These are phyloP conservation scores for Drosophila mojavensis DNA, from an alignment of 1,140 invertebrate species.

Conservation along the genomic window DNA sequence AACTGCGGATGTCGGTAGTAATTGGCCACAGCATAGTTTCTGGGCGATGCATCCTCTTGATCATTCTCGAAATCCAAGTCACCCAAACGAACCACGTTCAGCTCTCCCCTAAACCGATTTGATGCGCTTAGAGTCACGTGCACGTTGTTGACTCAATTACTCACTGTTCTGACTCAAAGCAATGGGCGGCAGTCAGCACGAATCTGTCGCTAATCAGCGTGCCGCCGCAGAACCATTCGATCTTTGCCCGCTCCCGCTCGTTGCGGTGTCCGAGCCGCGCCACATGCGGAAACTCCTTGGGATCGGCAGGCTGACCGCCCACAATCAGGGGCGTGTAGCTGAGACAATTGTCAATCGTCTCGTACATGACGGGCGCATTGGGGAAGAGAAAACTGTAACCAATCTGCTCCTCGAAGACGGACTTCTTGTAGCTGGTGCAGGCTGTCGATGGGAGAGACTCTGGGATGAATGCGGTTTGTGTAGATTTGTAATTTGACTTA, in stretches of 20 bases:
- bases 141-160: conserved; percentile 3
- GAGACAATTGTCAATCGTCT: conserved; percentile 58
- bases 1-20: conserved; percentile 64
- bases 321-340: conserved; percentile 66
- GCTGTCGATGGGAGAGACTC: conserved; percentile 22
- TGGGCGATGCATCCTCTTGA: conserved; percentile 63
- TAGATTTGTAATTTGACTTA: conserved; percentile 28
- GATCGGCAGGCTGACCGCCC: conserved; percentile 65
- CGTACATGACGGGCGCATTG: conserved; percentile 45
- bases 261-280: conserved; percentile 68
- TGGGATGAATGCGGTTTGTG: neutral
- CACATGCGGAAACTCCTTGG: conserved; percentile 84
- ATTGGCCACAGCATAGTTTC: conserved; percentile 54
- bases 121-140: neutral
- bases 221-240: conserved; percentile 82
- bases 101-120: conserved; percentile 45
- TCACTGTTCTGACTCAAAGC: conserved; percentile 66
- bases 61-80: conserved; percentile 64
- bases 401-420: conserved; percentile 60
- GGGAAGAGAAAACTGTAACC: conserved; percentile 60
- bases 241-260: neutral
- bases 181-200: conserved; percentile 84
- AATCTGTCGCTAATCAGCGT: conserved; percentile 79
- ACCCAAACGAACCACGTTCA: conserved; percentile 71
- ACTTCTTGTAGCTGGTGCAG: conserved; percentile 56